These are phyloP conservation scores for Icerya purchasi DNA, from an alignment of 2,888 invertebrate genomes.

Conservation along the genomic window DNA sequence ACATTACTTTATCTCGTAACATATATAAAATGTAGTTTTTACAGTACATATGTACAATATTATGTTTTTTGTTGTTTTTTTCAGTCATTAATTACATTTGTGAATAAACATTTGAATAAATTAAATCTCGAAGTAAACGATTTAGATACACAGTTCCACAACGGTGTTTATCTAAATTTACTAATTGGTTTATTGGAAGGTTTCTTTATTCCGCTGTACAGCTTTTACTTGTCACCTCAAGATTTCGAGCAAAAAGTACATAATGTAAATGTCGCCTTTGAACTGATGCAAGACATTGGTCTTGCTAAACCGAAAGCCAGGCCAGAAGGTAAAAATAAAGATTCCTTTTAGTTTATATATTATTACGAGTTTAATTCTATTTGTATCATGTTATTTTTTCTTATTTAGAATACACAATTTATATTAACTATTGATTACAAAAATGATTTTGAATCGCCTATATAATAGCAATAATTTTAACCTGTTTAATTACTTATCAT, in stretches of 20 bases:
- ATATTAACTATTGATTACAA: not conserved
- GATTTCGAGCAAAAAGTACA: slow-evolving; percentile 82
- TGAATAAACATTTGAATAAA: slow-evolving; percentile 91
- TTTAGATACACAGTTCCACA: slow-evolving; percentile 85
- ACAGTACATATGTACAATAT: too few relatives aligned
- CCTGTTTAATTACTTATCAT: too few relatives aligned
- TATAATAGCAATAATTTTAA: too few relatives aligned
- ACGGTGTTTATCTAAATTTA: slow-evolving; percentile 86
- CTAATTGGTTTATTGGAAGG: slow-evolving; percentile 91
- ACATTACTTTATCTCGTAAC: too few relatives aligned
- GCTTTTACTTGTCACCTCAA: slow-evolving; percentile 80
- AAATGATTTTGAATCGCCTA: not conserved
- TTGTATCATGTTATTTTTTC: not conserved
- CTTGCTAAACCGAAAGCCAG: slow-evolving; percentile 80
- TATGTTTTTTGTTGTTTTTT: slow-evolving; percentile 22
- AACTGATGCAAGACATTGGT: slow-evolving; percentile 92
- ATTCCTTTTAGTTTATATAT: not conserved
- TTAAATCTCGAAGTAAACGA: slow-evolving; percentile 88
- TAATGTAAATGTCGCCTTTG: slow-evolving; percentile 91
- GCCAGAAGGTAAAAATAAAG: slow-evolving; percentile 54
- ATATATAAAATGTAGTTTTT: too few relatives aligned
- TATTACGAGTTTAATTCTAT: not conserved
- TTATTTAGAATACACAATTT: not conserved
- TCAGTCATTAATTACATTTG: slow-evolving; percentile 87
- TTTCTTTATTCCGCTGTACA: slow-evolving; percentile 89